A percentile compares a stretch with the other conserved stretches of the same genome.
These are phyloP conservation scores for Phyllopteryx taeniolatus DNA, from an alignment of 2,113 vertebrate species.

Conservation along the genomic window DNA sequence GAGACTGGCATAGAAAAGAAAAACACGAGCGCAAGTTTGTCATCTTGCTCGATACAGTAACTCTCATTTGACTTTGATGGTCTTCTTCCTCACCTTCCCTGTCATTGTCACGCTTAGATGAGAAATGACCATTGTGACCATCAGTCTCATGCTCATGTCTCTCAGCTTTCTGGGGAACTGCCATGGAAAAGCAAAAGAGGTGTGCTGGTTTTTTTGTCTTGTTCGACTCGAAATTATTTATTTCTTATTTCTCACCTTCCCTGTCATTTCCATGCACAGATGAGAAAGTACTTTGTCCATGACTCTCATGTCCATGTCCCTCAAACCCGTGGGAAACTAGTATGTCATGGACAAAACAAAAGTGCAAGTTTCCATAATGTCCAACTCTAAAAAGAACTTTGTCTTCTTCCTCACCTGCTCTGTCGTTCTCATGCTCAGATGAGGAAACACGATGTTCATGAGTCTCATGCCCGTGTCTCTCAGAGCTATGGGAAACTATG, in stretches of 20 bases:
- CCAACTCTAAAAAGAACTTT: not conserved
- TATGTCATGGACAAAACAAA: not conserved
- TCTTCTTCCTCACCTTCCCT: not conserved
- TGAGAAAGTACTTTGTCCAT: not conserved
- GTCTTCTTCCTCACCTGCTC: not conserved
- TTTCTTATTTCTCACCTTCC: not conserved
- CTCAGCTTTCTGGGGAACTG: constrained; percentile 24
- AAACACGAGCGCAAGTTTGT: not conserved
- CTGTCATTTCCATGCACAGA: not conserved
- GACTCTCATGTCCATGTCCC: not conserved
- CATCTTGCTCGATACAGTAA: too few species aligned
- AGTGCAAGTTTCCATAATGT: not conserved
- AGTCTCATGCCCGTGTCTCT: constrained; percentile 15
- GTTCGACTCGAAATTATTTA: not conserved
- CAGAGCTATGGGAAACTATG: constrained; percentile 12
- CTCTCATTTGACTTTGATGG: not conserved
- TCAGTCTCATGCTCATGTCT: not conserved
- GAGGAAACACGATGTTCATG: constrained; percentile 2
- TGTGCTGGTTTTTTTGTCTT: not conserved
- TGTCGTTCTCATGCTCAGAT: not conserved
- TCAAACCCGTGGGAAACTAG: not conserved
- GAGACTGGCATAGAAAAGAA: not conserved
- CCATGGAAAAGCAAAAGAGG: not conserved
- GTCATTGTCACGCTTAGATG: not conserved
- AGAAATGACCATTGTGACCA: not conserved